These are phyloP conservation scores for Ariolimax columbianus DNA, from an alignment of 2,888 invertebrate genomes.

Conservation along the genomic window DNA sequence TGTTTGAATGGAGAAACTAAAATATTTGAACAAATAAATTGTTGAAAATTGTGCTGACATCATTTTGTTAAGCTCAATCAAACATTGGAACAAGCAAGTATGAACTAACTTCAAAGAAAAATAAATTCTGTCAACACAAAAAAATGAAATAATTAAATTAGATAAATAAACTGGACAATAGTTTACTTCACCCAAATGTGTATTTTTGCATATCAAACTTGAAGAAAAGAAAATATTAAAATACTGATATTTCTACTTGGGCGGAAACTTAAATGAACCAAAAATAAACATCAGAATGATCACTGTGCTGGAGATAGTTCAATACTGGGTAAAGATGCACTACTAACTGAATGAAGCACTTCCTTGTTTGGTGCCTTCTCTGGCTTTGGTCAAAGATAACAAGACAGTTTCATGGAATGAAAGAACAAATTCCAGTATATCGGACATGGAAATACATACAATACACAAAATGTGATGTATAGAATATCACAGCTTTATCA, in stretches of 20 bases:
- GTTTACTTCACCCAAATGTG: conserved; percentile 4
- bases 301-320: not conserved
- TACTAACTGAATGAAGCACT: not conserved
- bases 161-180: not conserved
- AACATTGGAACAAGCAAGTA: not conserved
- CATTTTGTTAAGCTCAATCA: not conserved
- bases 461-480: not conserved
- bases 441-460: not conserved
- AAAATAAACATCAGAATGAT: conserved; percentile 1
- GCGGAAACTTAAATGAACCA: conserved; percentile 4
- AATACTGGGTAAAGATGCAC: not conserved
- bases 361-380: not conserved
- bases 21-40: not conserved
- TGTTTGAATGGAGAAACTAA: no score
- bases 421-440: not conserved
- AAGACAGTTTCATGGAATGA: not conserved
- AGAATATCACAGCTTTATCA: not conserved
- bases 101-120: not conserved
- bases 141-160: not conserved
- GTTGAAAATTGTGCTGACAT: not conserved
- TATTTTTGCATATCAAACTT: conserved; percentile 14
- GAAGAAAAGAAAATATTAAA: not conserved
- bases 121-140: not conserved
- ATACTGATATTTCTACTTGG: not conserved
- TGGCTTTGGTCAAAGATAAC: not conserved